Conservation (phyloP, 2,113 vertebrate species). For the Galemys pyrenaicus region DNA sequence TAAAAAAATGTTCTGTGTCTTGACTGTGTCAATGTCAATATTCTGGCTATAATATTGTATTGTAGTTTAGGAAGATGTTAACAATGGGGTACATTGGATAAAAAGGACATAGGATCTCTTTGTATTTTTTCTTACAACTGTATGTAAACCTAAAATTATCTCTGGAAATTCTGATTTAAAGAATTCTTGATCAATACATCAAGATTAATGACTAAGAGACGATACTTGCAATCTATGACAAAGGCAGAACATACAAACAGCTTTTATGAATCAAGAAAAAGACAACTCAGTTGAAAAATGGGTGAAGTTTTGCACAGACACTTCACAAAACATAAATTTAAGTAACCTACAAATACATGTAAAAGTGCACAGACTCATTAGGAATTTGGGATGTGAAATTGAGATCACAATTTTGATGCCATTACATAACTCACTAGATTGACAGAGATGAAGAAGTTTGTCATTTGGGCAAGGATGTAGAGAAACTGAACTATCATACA, state of each 20-base stretch:
- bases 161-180: not conserved
- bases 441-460: conserved; percentile 11
- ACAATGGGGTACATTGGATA: too few species aligned
- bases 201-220: not conserved
- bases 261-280: conserved; percentile 16
- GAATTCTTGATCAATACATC: not conserved
- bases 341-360: not conserved
- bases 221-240: not conserved
- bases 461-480: not conserved
- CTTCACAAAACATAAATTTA: conserved; percentile 10
- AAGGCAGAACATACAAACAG: not conserved
- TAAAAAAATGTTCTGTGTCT: too few species aligned
- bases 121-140: too few species aligned
- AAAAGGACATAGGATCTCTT: too few species aligned
- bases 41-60: too few species aligned
- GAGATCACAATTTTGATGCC: not conserved
- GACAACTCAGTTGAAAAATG: not conserved
- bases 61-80: too few species aligned
- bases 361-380: not conserved
- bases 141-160: not conserved
- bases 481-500: not conserved
- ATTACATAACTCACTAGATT: not conserved
- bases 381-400: not conserved
- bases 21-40: too few species aligned
- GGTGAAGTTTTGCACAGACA: not conserved